Evolutionary conservation across 2,797 vertebrate species (phyloP), one percentile per base, ranked within the genome.

Genomic region (Danionella dracula): DNA sequence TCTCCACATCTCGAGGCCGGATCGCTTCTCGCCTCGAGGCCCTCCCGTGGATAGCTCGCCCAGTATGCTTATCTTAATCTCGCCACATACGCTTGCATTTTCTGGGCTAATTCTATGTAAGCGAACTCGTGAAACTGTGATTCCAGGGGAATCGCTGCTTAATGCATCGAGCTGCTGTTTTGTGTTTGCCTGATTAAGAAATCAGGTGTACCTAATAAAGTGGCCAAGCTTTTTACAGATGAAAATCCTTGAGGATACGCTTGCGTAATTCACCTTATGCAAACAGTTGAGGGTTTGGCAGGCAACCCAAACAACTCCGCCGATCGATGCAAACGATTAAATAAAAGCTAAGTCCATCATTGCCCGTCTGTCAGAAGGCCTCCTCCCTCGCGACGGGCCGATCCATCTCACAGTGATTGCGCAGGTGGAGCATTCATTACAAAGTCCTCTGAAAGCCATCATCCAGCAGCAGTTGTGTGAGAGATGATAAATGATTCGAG

Each of bases 401-500:
- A 54, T 61, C 20, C 29, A 34, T 63, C 62, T 51, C 37, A 31
- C 53, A 70, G 59, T 49, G 38, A 61, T 71, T 49, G 74, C 68
- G 61, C 42, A 41, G 70, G 49, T 76, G 59, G 77, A 78, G 68
- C 74, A 71, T 75, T 82, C 75, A 79, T 77, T 76, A 77, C 13
- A 16, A 65, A 51, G 63, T 59, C 62, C 72, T 80, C 56, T 63
- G 66, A 75, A 66, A 53, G 40, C 57, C 73, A 74, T 75, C 79
- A 76, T 69, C 60, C 72, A 76, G 70, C 55, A 74, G 68, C 56
- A 46, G 53, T 61, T 63, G 56, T 61, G 65, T 74, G 71, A 74
- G 77, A 80, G 73, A 74, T 78, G 78, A 80, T 75, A 75, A 81
- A 85, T 70, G 72, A 75, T 77, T 49, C 34, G 34, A 20, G 74